Evolutionary conservation across 2,888 invertebrate species (phyloP), one percentile per base, ranked within the genome.

Genomic region (Notodonta ziczac): DNA sequence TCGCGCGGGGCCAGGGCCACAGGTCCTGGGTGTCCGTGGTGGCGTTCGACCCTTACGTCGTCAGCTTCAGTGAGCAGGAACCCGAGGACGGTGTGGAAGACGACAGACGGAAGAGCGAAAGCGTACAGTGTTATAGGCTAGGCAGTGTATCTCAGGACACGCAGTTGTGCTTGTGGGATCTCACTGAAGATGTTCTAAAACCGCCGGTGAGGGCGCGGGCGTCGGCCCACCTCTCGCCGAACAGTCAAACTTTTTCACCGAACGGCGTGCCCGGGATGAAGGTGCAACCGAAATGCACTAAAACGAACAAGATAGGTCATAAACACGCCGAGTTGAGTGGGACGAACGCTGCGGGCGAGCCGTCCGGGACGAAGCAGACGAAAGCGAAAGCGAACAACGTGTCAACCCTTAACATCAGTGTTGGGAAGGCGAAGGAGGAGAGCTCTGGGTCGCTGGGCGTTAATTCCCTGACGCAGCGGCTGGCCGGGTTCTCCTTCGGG

Each of bases 101-200:
- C 62, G 86, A 82, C 62, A 75, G 82, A 61, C 84, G 66, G 58
- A 70, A 68, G 65, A 72, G 77, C 71, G 87, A 85, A 87, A 82
- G 91, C 86, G 94, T 76, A 82, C 96, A 96, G 39, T 96, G 97
- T 81, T 98, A 98, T 86, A 94, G 98, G 70, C 94, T 99, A 68
- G 99, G 98, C 42, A 98, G 98, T 69, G 98, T 99, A 1, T 98
- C 99, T 44, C 99, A 99, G 88, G 99, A 99, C 91, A 99, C 99
- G 53, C 98, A 98, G 87, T 93, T 99, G 72, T 99, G 99, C 90
- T 94, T 99, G 70, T 99, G 99, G 99, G 99, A 99, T 87, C 95
- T 99, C 65, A 99, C 99, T 13, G 98, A 99, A 85, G 99, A 99
- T 84, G 96, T 98, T 62, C 90, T 99, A 61, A 94, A 96, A 74